A percentile compares a stretch with the other conserved stretches of the same genome.
Evolutionary conservation across 2,888 invertebrate species (phyloP).

Genomic region (Ophioninae sp.): DNA sequence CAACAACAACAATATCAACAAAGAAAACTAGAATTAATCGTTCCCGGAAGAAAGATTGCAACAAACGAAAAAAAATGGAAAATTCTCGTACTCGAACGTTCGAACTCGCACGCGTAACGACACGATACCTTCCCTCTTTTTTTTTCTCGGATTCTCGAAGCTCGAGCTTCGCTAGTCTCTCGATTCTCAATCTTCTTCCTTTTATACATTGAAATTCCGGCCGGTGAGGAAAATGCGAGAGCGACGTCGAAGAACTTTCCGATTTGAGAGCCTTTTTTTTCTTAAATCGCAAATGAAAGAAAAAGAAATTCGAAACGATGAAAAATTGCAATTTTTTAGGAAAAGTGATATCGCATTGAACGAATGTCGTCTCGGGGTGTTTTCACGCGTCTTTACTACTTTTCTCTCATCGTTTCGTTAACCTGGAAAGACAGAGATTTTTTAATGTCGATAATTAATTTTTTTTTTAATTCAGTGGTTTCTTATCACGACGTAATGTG

Average conservation of each 20-base stretch:
- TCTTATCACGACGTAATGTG: conserved; percentile 35
- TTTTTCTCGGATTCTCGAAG: conserved; percentile 10
- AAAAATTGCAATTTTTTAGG: conserved; percentile 16
- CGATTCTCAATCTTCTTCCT: conserved; percentile 42
- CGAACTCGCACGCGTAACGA: background rate
- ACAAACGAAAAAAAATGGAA: conserved; percentile 33
- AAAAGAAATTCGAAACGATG: conserved; percentile 10
- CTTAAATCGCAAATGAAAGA: background rate
- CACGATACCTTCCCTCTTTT: background rate
- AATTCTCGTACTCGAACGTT: conserved; percentile 38
- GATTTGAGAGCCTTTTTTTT: conserved; percentile 24
- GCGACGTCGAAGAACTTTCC: conserved; percentile 1
- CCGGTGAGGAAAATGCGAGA: conserved; percentile 2
- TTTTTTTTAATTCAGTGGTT: conserved; percentile 27
- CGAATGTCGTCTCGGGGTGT: background rate
- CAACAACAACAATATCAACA: background rate
- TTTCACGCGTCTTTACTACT: conserved; percentile 4
- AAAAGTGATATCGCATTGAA: conserved; percentile 28
- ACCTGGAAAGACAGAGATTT: conserved; percentile 1
- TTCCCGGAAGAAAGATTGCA: conserved; percentile 11
- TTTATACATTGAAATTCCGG: conserved; percentile 33
- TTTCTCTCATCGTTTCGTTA: conserved; percentile 4
- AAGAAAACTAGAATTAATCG: conserved; percentile 18
- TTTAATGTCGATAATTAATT: conserved; percentile 2
- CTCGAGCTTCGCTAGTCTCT: conserved; percentile 19